Conservation (phyloP, 2,888 invertebrate species). For the Limnephilus rhombicus region DNA sequence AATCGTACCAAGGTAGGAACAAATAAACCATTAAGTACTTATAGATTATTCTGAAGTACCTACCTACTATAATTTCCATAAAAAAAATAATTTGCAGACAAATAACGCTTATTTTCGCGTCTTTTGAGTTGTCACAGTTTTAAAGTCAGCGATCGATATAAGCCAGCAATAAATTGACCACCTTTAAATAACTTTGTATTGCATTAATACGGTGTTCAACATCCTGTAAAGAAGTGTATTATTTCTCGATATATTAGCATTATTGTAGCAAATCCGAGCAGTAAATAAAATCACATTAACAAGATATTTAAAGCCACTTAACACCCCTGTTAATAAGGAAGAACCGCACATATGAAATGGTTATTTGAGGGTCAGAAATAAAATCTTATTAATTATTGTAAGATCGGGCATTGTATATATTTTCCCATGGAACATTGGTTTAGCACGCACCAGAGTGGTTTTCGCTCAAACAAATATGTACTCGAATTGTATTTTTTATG, state of each 20-base stretch:
- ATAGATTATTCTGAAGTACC: too few species aligned
- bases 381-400: neutral
- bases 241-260: conserved; percentile 15
- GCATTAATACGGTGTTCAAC: neutral
- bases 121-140: neutral
- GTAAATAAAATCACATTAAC: conserved; percentile 5
- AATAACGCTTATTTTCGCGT: too few species aligned
- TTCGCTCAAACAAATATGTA: neutral
- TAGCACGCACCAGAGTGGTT: neutral
- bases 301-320: neutral
- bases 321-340: neutral
- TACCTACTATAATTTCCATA: too few species aligned
- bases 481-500: too few species aligned
- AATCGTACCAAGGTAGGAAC: too few species aligned
- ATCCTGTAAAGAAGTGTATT: conserved; percentile 4
- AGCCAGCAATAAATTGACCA: neutral
- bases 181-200: neutral
- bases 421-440: neutral
- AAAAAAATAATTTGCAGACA: too few species aligned
- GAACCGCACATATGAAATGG: neutral
- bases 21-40: too few species aligned
- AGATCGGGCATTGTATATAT: neutral
- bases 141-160: neutral
- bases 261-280: neutral
- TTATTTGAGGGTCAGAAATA: neutral